Evolutionary conservation across 2,797 vertebrate species (phyloP).

Genomic region (Mus spretus): DNA sequence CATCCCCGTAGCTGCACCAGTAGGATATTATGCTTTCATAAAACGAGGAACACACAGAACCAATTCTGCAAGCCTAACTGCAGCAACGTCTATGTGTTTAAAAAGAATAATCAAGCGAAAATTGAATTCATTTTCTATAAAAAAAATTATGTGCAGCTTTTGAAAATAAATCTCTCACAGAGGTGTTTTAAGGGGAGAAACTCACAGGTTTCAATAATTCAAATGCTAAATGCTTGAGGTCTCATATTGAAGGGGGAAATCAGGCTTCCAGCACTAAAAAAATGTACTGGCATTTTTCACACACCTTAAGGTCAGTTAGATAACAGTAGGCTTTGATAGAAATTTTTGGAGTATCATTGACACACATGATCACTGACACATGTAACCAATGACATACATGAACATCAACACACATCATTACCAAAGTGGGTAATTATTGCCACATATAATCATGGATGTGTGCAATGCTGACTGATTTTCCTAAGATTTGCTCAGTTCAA

Average conservation of each 20-base stretch:
- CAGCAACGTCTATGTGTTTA: constrained; percentile 78
- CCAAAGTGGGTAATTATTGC: neutral
- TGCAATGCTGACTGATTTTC: neutral
- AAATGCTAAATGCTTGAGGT: constrained; percentile 68
- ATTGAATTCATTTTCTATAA: constrained; percentile 77
- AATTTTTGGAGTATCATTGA: neutral
- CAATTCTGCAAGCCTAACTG: constrained; percentile 59
- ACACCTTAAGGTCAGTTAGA: neutral
- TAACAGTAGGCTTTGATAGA: neutral
- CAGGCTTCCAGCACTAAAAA: constrained; percentile 58
- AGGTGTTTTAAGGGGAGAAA: constrained; percentile 65
- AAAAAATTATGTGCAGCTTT: constrained; percentile 77
- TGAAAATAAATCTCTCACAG: constrained; percentile 43
- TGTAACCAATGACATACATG: neutral
- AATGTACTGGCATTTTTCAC: neutral
- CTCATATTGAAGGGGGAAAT: constrained; percentile 70
- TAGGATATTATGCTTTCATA: constrained; percentile 41
- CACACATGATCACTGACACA: neutral
- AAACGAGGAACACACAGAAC: constrained; percentile 61
- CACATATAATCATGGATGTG: neutral
- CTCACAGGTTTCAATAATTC: constrained; percentile 69
- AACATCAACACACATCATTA: neutral
- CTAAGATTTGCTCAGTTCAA: neutral
- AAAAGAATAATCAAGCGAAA: constrained; percentile 80
- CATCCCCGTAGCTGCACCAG: constrained; percentile 59